phyloP scores from a whole-genome alignment of 2,113 vertebrate species.

The Pseudorhombus dupliciocellatus region DNA sequence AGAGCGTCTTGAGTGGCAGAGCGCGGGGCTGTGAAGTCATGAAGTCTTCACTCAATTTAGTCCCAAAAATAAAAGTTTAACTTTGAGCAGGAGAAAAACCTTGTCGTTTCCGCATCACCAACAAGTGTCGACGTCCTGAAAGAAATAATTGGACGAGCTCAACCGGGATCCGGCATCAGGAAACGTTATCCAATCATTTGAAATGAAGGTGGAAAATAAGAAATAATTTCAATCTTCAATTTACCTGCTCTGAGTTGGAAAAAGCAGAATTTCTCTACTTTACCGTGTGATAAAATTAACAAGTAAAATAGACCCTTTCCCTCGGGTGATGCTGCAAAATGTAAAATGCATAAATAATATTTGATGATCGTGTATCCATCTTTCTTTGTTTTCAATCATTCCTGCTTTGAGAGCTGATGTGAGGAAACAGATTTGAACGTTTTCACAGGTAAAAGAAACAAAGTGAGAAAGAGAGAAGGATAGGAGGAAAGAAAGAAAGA shows the following conservation, averaged over 20 bases:
- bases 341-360: background rate
- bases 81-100: background rate
- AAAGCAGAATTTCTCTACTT: background rate
- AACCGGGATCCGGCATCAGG: too few relatives aligned
- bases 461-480: background rate
- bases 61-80: background rate
- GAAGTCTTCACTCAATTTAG: background rate
- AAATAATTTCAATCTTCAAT: background rate
- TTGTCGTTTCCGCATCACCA: background rate
- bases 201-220: background rate
- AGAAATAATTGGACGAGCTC: background rate
- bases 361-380: background rate
- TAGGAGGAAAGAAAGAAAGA: background rate
- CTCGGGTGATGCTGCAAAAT: background rate
- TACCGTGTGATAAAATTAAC: background rate
- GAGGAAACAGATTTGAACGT: background rate
- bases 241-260: background rate
- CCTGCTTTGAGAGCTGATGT: too few relatives aligned
- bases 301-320: background rate
- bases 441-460: background rate
- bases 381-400: too few relatives aligned
- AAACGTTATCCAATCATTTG: background rate
- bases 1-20: background rate
- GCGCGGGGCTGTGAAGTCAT: background rate
- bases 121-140: background rate